phyloP scores from a whole-genome alignment of 2,888 invertebrate species.

The Acleris holmiana region DNA sequence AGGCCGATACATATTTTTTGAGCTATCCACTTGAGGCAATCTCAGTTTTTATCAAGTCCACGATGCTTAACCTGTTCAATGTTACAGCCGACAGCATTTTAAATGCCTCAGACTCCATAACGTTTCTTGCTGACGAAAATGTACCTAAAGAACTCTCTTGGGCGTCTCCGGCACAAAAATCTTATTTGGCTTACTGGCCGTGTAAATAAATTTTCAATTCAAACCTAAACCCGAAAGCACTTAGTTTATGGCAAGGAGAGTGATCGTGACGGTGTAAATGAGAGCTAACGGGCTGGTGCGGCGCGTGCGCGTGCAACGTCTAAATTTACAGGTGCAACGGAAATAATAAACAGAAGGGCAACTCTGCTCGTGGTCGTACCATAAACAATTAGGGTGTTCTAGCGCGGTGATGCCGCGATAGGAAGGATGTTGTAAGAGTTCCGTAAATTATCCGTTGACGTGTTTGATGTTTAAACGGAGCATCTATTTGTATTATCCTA shows the following conservation, averaged over 20 bases:
- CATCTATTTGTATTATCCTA: too few species aligned
- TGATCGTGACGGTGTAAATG: conserved; percentile 49
- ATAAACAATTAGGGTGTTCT: neutral
- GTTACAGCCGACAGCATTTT: too few species aligned
- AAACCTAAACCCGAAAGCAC: conserved; percentile 27
- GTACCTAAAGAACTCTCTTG: too few species aligned
- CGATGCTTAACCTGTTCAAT: too few species aligned
- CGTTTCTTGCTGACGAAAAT: too few species aligned
- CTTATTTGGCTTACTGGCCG: neutral
- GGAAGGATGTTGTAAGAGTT: neutral
- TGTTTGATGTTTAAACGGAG: too few species aligned
- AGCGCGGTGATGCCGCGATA: neutral
- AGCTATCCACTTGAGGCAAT: too few species aligned
- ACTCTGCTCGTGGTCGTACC: neutral
- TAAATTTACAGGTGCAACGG: conserved; percentile 63
- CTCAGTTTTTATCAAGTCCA: neutral
- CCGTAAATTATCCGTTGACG: neutral
- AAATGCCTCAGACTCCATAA: too few species aligned
- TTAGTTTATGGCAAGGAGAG: conserved; percentile 43
- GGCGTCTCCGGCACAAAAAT: too few species aligned
- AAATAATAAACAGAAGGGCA: conserved; percentile 36
- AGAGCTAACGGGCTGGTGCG: conserved; percentile 50
- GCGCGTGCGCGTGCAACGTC: conserved; percentile 57
- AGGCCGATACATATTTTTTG: too few species aligned
- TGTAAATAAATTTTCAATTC: conserved; percentile 24